Evolutionary conservation across 2,888 invertebrate species (phyloP), one percentile per base, ranked within the genome.

Genomic region (Agrotis segetum): DNA sequence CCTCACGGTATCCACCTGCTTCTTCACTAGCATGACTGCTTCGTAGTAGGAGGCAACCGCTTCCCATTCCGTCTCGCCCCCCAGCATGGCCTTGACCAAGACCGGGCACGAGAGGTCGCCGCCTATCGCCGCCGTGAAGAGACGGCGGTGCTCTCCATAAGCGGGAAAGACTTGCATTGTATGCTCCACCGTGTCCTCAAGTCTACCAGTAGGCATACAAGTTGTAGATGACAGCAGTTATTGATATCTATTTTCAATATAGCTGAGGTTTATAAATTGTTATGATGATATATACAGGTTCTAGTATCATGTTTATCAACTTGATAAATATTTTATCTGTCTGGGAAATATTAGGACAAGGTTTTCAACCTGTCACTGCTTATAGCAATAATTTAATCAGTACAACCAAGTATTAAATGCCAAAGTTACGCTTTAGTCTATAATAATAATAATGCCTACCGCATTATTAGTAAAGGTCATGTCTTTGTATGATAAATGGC

Each of bases 351-450:
- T 34, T 50, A n/a, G 74, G 24, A 56, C 74, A 77, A 74, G 74
- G 74, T 55, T 50, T 60, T 70, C 74, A 77, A 77, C 77, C 55
- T 77, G 77, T 74, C 70, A 77, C 73, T 60, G 53, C 14, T 2
- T 16, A 17, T 7, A 58, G 5, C 17, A 59, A 44, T 69, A n/a
- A 77, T 24, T 60, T 53, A 59, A 69, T 55, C 17, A 55, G 13
- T 24, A 49, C 16, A 3, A 19, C 17, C 13, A 6, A 40, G 21
- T 60, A 46, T 34, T 34, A 77, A 74, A 74, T 77, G 49, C 34
- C 74, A 60, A 49, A 77, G 60, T 55, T 60, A 16, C 19, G 67
- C 49, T 74, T 50, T 24, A 14, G 6, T 7, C 17, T 16, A 50
- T 34, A 9, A 34, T 34, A 40, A 11, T 40, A 40, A 40, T 40